These are phyloP conservation scores for Epinephelus cyanopodus DNA, from an alignment of 2,113 vertebrate species.

Conservation along the genomic window DNA sequence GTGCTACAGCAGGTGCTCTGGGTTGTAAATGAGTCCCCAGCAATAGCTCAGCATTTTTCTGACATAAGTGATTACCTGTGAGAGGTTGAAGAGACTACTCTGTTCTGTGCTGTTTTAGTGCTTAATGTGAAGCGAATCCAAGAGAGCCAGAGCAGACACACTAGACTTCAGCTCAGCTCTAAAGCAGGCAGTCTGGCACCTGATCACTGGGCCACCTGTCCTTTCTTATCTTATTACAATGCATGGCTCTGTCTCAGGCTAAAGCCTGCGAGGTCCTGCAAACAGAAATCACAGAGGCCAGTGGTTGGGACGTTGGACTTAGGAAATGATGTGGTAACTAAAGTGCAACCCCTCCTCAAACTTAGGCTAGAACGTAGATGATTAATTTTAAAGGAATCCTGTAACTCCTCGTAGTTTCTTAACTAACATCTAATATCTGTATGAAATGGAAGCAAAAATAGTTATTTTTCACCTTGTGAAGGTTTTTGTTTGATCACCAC, in stretches of 20 bases:
- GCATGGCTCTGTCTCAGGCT: constrained; percentile 64
- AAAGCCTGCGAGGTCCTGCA: constrained; percentile 44
- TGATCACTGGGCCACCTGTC: constrained; percentile 82
- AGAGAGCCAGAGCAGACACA: background rate
- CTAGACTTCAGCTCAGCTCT: constrained; percentile 57
- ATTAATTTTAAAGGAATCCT: background rate
- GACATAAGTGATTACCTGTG: constrained; percentile 1
- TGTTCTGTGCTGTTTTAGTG: constrained; percentile 6
- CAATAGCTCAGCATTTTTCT: constrained; percentile 15
- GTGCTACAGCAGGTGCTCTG: constrained; percentile 7
- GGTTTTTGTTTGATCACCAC: background rate
- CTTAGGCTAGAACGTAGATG: background rate
- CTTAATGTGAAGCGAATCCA: constrained; percentile 15
- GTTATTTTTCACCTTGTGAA: background rate
- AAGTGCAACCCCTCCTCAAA: background rate
- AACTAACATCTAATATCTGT: background rate
- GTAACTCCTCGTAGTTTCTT: background rate
- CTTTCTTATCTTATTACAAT: constrained; percentile 81
- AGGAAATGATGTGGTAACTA: background rate
- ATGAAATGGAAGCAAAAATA: background rate
- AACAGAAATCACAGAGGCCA: constrained; percentile 51
- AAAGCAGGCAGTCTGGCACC: constrained; percentile 74
- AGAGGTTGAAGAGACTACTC: background rate
- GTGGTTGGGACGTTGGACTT: constrained; percentile 11
- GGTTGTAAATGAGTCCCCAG: background rate